A percentile compares a stretch with the other conserved stretches of the same genome.
phyloP scores from a whole-genome alignment of 2,113 vertebrate species.

The Vulpes vulpes region DNA sequence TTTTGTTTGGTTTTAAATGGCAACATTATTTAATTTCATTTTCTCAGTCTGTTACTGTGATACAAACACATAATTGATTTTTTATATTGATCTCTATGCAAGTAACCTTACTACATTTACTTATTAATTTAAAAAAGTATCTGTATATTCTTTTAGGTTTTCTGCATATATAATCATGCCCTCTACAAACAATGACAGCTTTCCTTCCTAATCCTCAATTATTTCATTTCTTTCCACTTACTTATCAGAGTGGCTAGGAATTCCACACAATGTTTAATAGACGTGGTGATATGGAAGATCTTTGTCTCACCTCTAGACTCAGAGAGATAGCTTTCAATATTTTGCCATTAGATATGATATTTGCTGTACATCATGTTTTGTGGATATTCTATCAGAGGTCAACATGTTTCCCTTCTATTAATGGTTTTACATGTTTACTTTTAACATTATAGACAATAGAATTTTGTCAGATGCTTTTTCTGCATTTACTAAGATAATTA shows the following conservation, averaged over 20 bases:
- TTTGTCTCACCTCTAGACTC: not conserved
- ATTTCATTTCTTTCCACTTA: not conserved
- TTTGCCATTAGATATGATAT: not conserved
- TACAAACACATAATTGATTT: not conserved
- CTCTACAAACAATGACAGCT: not conserved
- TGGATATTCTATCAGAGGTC: not conserved
- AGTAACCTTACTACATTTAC: not conserved
- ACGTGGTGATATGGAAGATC: not conserved
- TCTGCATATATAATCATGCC: not conserved
- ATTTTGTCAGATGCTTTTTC: not conserved
- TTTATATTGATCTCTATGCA: not conserved
- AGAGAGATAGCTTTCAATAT: not conserved
- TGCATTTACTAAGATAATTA: not conserved
- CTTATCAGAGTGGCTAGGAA: not conserved
- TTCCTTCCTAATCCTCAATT: not conserved
- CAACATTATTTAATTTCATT: conserved; percentile 23
- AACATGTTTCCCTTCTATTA: not conserved
- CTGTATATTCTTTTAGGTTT: not conserved
- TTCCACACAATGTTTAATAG: not conserved
- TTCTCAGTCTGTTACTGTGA: not conserved
- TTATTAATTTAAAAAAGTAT: not conserved
- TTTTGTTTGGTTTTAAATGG: not conserved
- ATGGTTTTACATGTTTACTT: not conserved
- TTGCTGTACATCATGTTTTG: not conserved
- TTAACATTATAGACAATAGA: not conserved